These are phyloP conservation scores for Aspidapion aeneum DNA, from an alignment of 2,888 invertebrate genomes.

Conservation along the genomic window DNA sequence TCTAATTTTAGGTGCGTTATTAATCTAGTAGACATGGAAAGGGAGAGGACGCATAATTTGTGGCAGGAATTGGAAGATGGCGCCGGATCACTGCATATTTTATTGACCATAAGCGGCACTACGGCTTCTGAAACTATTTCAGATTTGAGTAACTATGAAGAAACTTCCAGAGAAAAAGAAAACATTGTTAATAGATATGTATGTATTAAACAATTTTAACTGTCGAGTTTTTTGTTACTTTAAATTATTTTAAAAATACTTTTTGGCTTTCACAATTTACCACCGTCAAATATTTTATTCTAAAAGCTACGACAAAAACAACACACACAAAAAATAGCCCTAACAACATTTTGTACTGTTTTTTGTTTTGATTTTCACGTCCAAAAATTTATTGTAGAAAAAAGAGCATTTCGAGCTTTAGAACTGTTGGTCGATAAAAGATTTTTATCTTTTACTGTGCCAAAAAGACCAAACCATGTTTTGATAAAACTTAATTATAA, in stretches of 20 bases:
- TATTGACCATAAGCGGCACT: constrained; percentile 93
- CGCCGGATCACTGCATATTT: constrained; percentile 77
- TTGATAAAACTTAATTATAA: no score
- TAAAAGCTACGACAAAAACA: not conserved
- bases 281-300: not conserved
- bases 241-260: no score
- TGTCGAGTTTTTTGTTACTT: no score
- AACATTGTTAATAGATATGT: constrained; percentile 66
- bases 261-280: not conserved
- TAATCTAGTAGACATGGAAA: constrained; percentile 77
- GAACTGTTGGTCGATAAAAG: no score
- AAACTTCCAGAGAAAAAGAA: constrained; percentile 69
- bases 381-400: no score
- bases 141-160: constrained; percentile 81
- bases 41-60: constrained; percentile 88
- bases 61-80: constrained; percentile 90
- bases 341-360: no score
- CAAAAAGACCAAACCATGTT: no score
- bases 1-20: constrained; percentile 67
- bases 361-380: no score
- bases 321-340: no score
- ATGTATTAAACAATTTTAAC: constrained; percentile 48
- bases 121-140: constrained; percentile 91
- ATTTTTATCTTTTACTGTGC: no score
- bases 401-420: no score